Conservation (phyloP, 2,113 vertebrate species). For the Perca flavescens region DNA sequence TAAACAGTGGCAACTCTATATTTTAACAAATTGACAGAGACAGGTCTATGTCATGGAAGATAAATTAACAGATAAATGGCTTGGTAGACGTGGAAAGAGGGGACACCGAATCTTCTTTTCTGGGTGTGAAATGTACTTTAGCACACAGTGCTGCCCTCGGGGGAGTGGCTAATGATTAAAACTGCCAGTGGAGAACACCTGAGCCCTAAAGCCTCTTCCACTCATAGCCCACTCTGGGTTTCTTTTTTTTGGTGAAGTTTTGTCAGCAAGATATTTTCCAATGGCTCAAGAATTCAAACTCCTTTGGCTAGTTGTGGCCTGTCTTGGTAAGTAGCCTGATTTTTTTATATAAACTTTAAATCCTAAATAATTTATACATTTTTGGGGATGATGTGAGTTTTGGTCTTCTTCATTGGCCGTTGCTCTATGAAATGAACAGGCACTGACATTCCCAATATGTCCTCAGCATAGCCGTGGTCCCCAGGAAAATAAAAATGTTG, state of each 20-base stretch:
- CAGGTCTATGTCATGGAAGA: background rate
- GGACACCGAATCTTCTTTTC: background rate
- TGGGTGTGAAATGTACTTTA: slow-evolving; percentile 5
- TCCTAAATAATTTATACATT: background rate
- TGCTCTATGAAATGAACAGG: background rate
- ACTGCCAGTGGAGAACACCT: slow-evolving; percentile 15
- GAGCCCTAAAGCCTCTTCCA: background rate
- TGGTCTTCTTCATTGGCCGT: too few relatives aligned
- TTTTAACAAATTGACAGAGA: background rate
- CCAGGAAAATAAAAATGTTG: too few relatives aligned
- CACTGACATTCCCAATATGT: too few relatives aligned
- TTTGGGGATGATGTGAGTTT: background rate
- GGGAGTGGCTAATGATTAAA: slow-evolving; percentile 71
- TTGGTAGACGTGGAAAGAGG: background rate
- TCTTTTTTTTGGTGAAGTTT: background rate
- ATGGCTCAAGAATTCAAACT: slow-evolving; percentile 49
- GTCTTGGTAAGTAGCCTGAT: slow-evolving; percentile 57
- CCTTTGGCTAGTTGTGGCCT: slow-evolving; percentile 36
- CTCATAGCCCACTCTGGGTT: background rate
- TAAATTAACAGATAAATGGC: background rate
- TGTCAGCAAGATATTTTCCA: background rate
- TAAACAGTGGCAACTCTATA: too few relatives aligned
- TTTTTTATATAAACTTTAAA: background rate
- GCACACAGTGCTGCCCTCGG: slow-evolving; percentile 7
- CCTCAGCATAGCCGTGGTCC: too few relatives aligned